Evolutionary conservation across 2,797 vertebrate genomes (phyloP), one percentile per base, ranked within the genome.

Genomic region (Hoplostethus atlanticus): DNA sequence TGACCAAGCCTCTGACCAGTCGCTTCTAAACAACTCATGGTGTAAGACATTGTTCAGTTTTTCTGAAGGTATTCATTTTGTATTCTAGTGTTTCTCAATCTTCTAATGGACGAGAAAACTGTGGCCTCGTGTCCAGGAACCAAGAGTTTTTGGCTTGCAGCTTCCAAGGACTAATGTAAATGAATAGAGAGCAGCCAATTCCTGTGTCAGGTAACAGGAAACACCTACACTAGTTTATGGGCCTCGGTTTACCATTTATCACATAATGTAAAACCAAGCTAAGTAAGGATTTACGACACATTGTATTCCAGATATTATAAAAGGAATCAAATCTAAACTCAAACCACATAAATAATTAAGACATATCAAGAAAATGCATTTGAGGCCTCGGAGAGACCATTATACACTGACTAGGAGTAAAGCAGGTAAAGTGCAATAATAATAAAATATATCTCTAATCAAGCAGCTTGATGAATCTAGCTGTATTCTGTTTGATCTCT

Each of bases 11-110:
- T 36, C 63, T 69, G 70, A 63, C 64, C 55, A 62, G 73, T 64
- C 60, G 51, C 63, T 17, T 50, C 47, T 86, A 73, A 77, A 56
- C 66, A 54, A 69, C 64, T 74, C 44, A 6, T 74, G 44, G 66
- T 42, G 9, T 68, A 53, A 30, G 28, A 64, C 71, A 79, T 54
- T 54, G n/a, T 77, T 79, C 71, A 57, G 15, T 73, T 78, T 82
- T 71, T 60, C 60, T 67, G 48, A 30, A 65, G 3, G 25, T 78
- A 87, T 87, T 76, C 81, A 90, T 86, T 85, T 47, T 70, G 42
- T 36, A 48, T n/a, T n/a, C 6, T 21, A 51, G 31, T 28, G 25
- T 71, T 51, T 76, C 56, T 60, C n/a, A 15, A 40, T 68, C 31
- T 50, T 36, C 7, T 4, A 25, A 11, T 2, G 8, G 21, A 53